phyloP scores from a whole-genome alignment of 2,888 invertebrate genomes.

The Ischnura elegans region DNA sequence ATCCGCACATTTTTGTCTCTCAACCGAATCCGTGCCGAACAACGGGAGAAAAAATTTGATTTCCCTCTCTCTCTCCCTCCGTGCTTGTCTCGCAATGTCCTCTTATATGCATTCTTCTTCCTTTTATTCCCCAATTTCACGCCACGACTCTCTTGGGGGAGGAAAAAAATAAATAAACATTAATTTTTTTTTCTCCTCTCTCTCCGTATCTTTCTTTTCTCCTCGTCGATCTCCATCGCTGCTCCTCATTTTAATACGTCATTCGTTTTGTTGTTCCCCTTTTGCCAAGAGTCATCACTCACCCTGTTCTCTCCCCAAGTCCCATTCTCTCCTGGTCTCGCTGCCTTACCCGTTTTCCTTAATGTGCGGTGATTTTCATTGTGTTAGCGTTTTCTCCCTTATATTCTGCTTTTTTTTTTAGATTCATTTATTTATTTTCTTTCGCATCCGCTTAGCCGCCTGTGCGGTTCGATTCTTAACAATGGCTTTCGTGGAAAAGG shows the following conservation, averaged over 20 bases:
- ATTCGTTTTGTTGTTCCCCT: neutral
- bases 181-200: neutral
- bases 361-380: neutral
- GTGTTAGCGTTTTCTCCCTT: neutral
- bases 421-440: neutral
- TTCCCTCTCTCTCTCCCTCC: neutral
- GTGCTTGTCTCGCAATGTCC: neutral
- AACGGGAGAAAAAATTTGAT: neutral
- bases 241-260: constrained; percentile 10
- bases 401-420: neutral
- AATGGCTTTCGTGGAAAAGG: neutral
- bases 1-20: neutral
- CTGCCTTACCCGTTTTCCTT: neutral
- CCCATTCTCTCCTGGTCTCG: neutral
- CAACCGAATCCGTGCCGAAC: neutral
- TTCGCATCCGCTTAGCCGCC: neutral
- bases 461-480: neutral
- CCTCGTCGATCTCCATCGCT: constrained; percentile 3
- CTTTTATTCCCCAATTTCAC: neutral
- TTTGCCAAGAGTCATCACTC: neutral
- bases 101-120: neutral
- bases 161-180: no score
- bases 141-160: neutral
- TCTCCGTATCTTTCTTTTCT: neutral
- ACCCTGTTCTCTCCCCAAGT: neutral